Evolutionary conservation across 2,888 invertebrate genomes (phyloP).

Genomic region (Gibbula magus): DNA sequence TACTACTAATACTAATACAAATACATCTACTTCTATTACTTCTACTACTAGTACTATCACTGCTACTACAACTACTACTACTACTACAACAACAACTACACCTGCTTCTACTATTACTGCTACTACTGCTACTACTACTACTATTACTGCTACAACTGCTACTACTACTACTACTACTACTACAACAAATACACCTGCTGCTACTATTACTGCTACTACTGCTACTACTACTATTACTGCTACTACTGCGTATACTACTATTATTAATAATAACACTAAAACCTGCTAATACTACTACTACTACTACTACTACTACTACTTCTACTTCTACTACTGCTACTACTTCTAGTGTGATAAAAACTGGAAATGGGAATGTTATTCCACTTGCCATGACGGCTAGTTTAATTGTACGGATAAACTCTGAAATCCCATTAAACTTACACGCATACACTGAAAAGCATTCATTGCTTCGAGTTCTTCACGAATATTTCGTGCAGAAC

Average conservation of each 20-base stretch:
- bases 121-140: background rate
- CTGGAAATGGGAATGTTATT: too few species aligned
- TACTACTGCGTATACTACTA: background rate
- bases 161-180: background rate
- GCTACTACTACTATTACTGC: background rate
- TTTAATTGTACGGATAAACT: too few species aligned
- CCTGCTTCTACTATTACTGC: too few species aligned
- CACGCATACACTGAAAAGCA: background rate
- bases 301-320: slow-evolving; percentile 28
- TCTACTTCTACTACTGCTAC: slow-evolving; percentile 9
- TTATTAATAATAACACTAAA: too few species aligned
- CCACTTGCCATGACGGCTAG: too few species aligned
- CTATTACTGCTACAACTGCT: too few species aligned
- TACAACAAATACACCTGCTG: background rate
- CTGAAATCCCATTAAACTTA: too few species aligned
- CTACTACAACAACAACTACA: too few species aligned
- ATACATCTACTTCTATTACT: background rate
- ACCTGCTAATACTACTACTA: slow-evolving; percentile 25
- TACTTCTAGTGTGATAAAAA: background rate
- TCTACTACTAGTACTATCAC: background rate
- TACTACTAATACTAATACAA: too few species aligned
- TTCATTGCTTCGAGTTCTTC: background rate
- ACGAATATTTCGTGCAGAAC: background rate
- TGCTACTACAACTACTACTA: too few species aligned
- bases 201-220: background rate